A percentile compares a stretch with the other conserved stretches of the same genome.
Evolutionary conservation across 2,113 vertebrate species (phyloP).

Genomic region (Ranitomeya variabilis): DNA sequence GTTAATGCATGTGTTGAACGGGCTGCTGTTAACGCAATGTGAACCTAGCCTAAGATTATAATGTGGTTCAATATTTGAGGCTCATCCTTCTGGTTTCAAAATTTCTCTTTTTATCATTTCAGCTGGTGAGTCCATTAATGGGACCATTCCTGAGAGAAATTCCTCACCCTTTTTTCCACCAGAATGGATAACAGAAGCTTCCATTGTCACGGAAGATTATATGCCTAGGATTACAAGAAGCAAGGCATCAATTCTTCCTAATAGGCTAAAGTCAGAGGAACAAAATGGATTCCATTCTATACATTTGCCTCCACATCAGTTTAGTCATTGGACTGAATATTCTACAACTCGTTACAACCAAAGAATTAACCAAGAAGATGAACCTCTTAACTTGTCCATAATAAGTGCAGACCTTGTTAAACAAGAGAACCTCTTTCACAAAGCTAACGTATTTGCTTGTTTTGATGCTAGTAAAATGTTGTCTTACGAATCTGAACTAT

Average conservation of each 20-base stretch:
- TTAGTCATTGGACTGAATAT: slow-evolving; percentile 2
- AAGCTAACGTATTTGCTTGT: slow-evolving; percentile 29
- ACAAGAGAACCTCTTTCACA: slow-evolving; percentile 12
- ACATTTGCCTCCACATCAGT: background rate
- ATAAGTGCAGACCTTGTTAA: background rate
- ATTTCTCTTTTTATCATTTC: background rate
- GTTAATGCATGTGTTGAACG: too few species aligned
- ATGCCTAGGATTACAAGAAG: slow-evolving; percentile 32
- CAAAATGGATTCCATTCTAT: slow-evolving; percentile 24
- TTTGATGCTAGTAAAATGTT: slow-evolving; percentile 4
- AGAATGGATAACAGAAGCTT: background rate
- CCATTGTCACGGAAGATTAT: background rate
- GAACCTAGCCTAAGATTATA: background rate
- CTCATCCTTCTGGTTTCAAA: background rate
- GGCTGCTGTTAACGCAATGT: too few species aligned
- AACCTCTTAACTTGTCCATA: slow-evolving; percentile 35
- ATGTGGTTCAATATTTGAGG: background rate
- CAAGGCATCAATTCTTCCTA: slow-evolving; percentile 1
- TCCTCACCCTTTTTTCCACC: background rate
- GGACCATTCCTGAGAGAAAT: background rate
- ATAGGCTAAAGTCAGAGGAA: slow-evolving; percentile 19
- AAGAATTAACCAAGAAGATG: slow-evolving; percentile 7
- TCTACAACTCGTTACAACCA: slow-evolving; percentile 26
- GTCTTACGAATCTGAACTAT: slow-evolving; percentile 5
- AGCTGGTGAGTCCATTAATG: background rate